Conservation (phyloP, 1,140 invertebrate species). For the Drosophila yakuba region DNA sequence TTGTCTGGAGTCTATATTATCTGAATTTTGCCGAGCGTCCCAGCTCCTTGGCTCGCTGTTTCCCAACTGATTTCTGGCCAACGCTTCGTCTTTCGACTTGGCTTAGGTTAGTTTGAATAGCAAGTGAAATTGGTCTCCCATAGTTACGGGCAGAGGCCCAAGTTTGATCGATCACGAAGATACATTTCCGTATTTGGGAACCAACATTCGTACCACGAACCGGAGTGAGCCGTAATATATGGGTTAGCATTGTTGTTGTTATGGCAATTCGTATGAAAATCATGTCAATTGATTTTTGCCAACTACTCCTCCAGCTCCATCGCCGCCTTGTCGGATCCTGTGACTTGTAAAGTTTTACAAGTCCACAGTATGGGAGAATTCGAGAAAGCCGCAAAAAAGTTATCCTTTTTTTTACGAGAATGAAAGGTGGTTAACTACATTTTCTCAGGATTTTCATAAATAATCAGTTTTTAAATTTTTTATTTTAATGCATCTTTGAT, state of each 20-base stretch:
- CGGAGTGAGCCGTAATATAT: slow-evolving; percentile 37
- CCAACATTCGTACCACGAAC: slow-evolving; percentile 75
- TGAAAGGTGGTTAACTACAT: no score
- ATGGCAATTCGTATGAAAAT: slow-evolving; percentile 50
- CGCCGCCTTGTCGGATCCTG: background rate
- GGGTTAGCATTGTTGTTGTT: slow-evolving; percentile 45
- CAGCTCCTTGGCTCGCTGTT: slow-evolving; percentile 52
- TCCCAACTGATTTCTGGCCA: slow-evolving; percentile 77
- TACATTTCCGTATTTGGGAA: slow-evolving; percentile 78
- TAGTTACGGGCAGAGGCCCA: slow-evolving; percentile 25
- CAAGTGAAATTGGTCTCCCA: slow-evolving; percentile 15
- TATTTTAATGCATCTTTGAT: background rate
- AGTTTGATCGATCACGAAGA: slow-evolving; percentile 67
- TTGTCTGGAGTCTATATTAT: background rate
- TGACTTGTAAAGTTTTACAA: background rate
- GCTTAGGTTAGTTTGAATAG: slow-evolving; percentile 68
- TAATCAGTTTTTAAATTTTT: no score
- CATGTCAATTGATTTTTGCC: slow-evolving; percentile 77
- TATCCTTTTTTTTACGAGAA: no score
- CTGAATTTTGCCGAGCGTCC: slow-evolving; percentile 34
- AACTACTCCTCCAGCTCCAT: background rate
- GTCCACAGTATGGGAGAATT: no score
- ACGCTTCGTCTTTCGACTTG: slow-evolving; percentile 72
- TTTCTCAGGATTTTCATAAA: no score
- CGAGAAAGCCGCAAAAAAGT: background rate